Base-by-base conservation (phyloP, 2,888 invertebrate species). In the Hydrotaea diabolus region DNA sequence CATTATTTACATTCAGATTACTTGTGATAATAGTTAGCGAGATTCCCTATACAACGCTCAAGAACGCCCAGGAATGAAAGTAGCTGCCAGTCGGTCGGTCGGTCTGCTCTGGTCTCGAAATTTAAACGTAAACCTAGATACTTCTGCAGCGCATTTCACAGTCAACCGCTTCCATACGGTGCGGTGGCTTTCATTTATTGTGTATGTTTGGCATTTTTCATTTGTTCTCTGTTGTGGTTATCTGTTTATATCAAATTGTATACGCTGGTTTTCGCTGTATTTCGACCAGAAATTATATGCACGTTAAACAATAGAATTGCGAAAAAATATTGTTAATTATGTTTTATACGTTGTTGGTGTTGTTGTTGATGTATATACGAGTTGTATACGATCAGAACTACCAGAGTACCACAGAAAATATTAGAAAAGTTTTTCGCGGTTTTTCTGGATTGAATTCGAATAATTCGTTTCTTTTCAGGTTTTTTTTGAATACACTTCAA, bases 171-270 rank as follows among this genome's bases (percentile, higher is more conserved):
- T 39, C 43, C 66, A 62, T 62, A 31, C 62, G 26, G 1, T 17
- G n/a, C n/a, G 49, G 7, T 55, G 21, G 55, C 55, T 55, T 31
- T 7, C 31, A 31, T 8, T 53, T 23, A 11, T 55, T 43, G 71
- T 49, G 23, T 64, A 49, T 23, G 17, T 49, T 11, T 43, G 39
- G 57, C 23, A 53, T 71, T 43, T 66, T 39, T 19, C 66, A 66
- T 55, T 55, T 55, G 55, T 55, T 55, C 53, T 31, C 49, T n/a
- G 49, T 49, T 55, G 55, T 21, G 64, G 79, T 85, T 85, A 85
- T 85, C 85, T 73, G 53, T 76, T 76, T 23, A 43, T 36, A 77
- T 77, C 77, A 76, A 39, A 69, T 69, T 15, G 23, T 7, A 49
- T 46, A 19, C 23, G 39, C 39, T 82, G 69, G 73, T 69, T 85